phyloP scores from a whole-genome alignment of 2,888 invertebrate genomes.

The Laspeyria flexula region DNA sequence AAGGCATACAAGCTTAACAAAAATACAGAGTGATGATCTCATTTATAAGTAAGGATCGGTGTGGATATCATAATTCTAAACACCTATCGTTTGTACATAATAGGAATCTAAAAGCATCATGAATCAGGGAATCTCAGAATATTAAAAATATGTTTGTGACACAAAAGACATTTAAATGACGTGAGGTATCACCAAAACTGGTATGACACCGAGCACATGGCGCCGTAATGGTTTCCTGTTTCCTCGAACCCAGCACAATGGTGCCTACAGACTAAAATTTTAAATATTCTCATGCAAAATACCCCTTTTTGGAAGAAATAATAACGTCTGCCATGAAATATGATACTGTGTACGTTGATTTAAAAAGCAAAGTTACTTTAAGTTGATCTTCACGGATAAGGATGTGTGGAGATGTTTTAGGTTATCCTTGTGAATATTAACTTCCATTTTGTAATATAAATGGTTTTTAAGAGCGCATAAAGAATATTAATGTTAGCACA shows the following conservation, averaged over 20 bases:
- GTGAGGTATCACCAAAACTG: conserved; percentile 64
- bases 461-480: background rate
- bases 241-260: conserved; percentile 72
- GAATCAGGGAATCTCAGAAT: background rate
- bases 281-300: conserved; percentile 61
- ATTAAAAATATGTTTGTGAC: conserved; percentile 15
- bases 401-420: conserved; percentile 8
- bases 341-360: conserved; percentile 41
- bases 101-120: background rate
- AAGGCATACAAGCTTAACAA: no score
- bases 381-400: conserved; percentile 13
- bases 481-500: conserved; percentile 3
- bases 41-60: no score
- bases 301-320: conserved; percentile 56
- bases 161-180: conserved; percentile 52
- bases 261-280: conserved; percentile 69
- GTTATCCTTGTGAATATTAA: conserved; percentile 2
- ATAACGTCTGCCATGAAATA: conserved; percentile 48
- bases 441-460: conserved; percentile 1
- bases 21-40: no score
- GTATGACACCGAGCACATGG: conserved; percentile 70
- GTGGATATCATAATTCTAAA: no score
- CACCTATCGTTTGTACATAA: no score
- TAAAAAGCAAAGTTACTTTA: conserved; percentile 26
- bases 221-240: conserved; percentile 81